Evolutionary conservation across 37 sponge, comb jelly and placozoan species (phyloP), one percentile per base, ranked within the genome.

Genomic region (Ephydatia muelleri): DNA sequence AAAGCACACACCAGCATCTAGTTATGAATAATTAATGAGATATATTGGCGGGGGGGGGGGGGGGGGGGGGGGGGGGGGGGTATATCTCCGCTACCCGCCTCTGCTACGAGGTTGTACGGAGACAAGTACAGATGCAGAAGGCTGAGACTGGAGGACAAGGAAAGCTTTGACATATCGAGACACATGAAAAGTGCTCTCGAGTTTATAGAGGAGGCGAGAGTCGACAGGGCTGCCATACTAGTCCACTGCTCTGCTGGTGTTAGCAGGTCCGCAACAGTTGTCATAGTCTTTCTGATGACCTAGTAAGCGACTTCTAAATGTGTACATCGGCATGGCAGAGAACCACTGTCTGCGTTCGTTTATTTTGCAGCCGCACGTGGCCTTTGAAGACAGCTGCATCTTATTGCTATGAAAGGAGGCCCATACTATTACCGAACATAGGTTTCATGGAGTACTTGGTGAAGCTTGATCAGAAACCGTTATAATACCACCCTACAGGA

Each of bases 171-270:
- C 37, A 74, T 92, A 36, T 72, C 78, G 0, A 49, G 57, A 22
- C 89, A 92, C 67, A 88, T 92, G 38, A 23, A 33, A 3, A 70
- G 65, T 11, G 67, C 85, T 14, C 57, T 27, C 25, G 69, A 84
- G 67, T 92, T 92, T 57, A 80, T 92, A 9, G 72, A 88, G 38
- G 66, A 75, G 32, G 88, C 86, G 26, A 6, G 70, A 9, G 73
- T 13, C 4, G 5, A 64, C 16, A 67, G 78, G 28, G 68, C 67
- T 2, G 72, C 34, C 68, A 49, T 92, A 21, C 73, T 92, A 65
- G 89, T 92, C 6, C 88, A 92, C 81, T 92, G 93, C 36, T 33
- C 70, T 32, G 89, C 87, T 23, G 93, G 93, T 39, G 86, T 73
- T n/a, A 92, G 93, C 77, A 47, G 93, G 27, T 92, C 93, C 19